Percentiles rank a stretch among this genome's conserved stretches.
Conservation (phyloP, 2,888 invertebrate species). For the Blastobasis lacticolella region DNA sequence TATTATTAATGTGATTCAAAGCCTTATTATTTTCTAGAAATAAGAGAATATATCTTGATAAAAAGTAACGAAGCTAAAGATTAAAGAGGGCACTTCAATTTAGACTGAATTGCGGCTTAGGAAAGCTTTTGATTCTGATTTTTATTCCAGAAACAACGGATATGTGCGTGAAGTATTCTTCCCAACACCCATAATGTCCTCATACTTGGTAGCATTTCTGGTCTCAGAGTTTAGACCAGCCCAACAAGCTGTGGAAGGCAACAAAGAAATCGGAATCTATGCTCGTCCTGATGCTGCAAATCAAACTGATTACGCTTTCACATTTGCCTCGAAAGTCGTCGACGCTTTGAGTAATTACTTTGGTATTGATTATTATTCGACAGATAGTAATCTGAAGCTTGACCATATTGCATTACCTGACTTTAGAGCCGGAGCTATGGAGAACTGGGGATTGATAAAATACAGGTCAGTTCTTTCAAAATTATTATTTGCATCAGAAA, state of each 20-base stretch:
- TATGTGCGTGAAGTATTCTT: slow-evolving; percentile 77
- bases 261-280: slow-evolving; percentile 74
- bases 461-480: slow-evolving; percentile 73
- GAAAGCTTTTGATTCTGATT: too few species aligned
- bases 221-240: slow-evolving; percentile 80
- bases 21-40: too few species aligned
- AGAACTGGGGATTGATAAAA: slow-evolving; percentile 92
- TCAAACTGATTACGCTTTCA: slow-evolving; percentile 78
- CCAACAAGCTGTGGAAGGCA: slow-evolving; percentile 28
- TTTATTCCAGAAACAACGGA: slow-evolving; percentile 59
- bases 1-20: too few species aligned
- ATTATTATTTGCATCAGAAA: too few species aligned
- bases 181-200: slow-evolving; percentile 81
- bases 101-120: too few species aligned
- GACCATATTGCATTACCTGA: slow-evolving; percentile 91
- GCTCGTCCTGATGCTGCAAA: slow-evolving; percentile 79
- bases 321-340: slow-evolving; percentile 73
- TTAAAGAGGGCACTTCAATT: background rate
- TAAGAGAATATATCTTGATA: too few species aligned
- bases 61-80: background rate
- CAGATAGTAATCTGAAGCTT: slow-evolving; percentile 79
- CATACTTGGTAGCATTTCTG: slow-evolving; percentile 89
- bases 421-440: slow-evolving; percentile 91
- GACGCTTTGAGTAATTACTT: slow-evolving; percentile 73
- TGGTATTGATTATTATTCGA: slow-evolving; percentile 62